Evolutionary conservation across 2,888 invertebrate species (phyloP).

Genomic region (Aporophyla lueneburgensis): DNA sequence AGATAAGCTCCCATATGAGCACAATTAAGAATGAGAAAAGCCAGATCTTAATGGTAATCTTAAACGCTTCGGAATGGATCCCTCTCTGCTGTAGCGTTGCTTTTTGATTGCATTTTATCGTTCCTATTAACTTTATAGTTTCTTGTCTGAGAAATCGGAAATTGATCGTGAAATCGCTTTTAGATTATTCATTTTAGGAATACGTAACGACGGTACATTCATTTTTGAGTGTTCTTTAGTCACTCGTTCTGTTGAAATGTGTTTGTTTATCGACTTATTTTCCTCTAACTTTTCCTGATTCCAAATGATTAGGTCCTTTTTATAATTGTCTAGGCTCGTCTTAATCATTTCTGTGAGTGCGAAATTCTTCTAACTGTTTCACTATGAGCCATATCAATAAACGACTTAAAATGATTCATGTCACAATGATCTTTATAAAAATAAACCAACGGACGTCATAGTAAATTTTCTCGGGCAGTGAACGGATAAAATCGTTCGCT

Average conservation of each 20-base stretch:
- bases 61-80: slow-evolving; percentile 38
- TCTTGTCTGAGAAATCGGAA: slow-evolving; percentile 44
- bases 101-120: slow-evolving; percentile 58
- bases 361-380: slow-evolving; percentile 23
- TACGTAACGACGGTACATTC: slow-evolving; percentile 9
- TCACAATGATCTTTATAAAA: slow-evolving; percentile 63
- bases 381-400: slow-evolving; percentile 42
- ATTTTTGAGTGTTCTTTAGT: not conserved
- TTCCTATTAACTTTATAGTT: slow-evolving; percentile 34
- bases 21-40: slow-evolving; percentile 55
- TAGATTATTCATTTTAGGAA: slow-evolving; percentile 14
- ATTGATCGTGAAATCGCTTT: slow-evolving; percentile 53
- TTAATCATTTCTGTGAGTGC: not conserved
- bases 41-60: slow-evolving; percentile 53
- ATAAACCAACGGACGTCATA: slow-evolving; percentile 63
- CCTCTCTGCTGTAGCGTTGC: slow-evolving; percentile 18
- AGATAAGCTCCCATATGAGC: slow-evolving; percentile 68
- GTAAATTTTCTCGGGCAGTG: slow-evolving; percentile 79
- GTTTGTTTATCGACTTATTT: not conserved
- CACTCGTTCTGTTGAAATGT: not conserved
- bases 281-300: not conserved
- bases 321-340: not conserved
- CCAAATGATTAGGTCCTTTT: not conserved
- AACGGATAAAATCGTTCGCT: slow-evolving; percentile 77
- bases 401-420: slow-evolving; percentile 61